These are phyloP conservation scores for Antheraea mylitta DNA, from an alignment of 1,140 invertebrate species.

Conservation along the genomic window DNA sequence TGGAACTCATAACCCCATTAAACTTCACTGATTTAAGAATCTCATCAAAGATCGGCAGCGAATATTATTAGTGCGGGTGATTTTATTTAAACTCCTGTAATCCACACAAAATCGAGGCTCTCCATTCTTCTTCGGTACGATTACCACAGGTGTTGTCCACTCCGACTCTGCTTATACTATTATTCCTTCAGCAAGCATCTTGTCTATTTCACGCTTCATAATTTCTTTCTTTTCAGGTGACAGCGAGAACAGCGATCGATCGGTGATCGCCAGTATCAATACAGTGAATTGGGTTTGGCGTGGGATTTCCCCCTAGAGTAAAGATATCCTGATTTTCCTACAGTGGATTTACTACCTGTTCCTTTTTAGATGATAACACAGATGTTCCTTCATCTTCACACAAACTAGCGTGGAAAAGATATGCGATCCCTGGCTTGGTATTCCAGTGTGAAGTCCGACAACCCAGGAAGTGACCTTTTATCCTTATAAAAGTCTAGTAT, in stretches of 20 bases:
- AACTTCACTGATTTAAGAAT: constrained; percentile 7
- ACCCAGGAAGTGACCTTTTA: constrained; percentile 14
- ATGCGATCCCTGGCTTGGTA: background rate
- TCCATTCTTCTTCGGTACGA: too few relatives aligned
- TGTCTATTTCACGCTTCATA: constrained; percentile 20
- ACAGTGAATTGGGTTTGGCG: constrained; percentile 15
- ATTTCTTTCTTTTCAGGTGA: constrained; percentile 22
- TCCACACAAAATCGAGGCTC: too few relatives aligned
- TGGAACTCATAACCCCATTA: constrained; percentile 16
- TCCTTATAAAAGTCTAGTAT: constrained; percentile 20
- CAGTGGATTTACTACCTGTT: constrained; percentile 10
- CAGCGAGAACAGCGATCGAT: constrained; percentile 18
- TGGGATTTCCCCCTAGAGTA: constrained; percentile 14
- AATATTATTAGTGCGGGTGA: constrained; percentile 24
- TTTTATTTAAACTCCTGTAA: constrained; percentile 19
- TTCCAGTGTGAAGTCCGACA: background rate
- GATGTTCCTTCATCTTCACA: constrained; percentile 15
- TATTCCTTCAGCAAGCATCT: constrained; percentile 23
- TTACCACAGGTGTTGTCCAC: constrained; percentile 24
- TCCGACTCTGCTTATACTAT: constrained; percentile 23
- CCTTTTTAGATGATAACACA: background rate
- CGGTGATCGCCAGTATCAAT: constrained; percentile 24
- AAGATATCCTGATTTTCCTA: constrained; percentile 15
- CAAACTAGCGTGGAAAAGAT: constrained; percentile 2
- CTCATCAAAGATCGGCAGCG: constrained; percentile 22